Conservation (phyloP, 2,113 vertebrate species). For the Chauna torquata region DNA sequence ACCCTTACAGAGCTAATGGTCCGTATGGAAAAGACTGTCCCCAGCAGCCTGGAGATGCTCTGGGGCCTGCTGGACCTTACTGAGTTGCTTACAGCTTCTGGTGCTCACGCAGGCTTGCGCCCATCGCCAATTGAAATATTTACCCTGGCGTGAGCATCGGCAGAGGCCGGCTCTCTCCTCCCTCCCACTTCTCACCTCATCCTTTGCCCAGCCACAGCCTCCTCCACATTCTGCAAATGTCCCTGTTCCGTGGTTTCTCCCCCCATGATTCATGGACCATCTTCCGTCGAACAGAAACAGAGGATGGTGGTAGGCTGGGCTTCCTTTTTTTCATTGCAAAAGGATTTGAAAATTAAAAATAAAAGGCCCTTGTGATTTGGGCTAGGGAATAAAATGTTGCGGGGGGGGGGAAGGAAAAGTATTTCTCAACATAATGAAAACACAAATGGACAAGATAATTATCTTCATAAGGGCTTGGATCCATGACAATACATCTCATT, state of each 20-base stretch:
- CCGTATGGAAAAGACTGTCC: background rate
- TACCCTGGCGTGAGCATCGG: background rate
- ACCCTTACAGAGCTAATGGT: fast-evolving
- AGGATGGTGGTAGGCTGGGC: background rate
- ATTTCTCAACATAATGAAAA: constrained; percentile 67
- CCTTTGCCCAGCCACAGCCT: fast-evolving
- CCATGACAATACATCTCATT: constrained; percentile 67
- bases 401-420: background rate
- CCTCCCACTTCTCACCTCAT: background rate
- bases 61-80: background rate
- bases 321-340: background rate
- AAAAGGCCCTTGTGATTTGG: background rate
- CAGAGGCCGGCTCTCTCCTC: background rate
- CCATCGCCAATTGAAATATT: fast-evolving
- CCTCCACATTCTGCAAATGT: background rate
- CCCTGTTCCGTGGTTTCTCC: background rate
- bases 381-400: background rate
- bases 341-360: background rate
- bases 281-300: background rate
- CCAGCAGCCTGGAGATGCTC: background rate
- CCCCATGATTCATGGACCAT: background rate
- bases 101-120: background rate
- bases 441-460: constrained; percentile 72
- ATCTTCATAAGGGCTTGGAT: constrained; percentile 70
- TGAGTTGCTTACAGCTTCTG: background rate